A percentile compares a stretch with the other conserved stretches of the same genome.
phyloP scores from a whole-genome alignment of 2,888 invertebrate species.

The Apomyelois bistriatella region DNA sequence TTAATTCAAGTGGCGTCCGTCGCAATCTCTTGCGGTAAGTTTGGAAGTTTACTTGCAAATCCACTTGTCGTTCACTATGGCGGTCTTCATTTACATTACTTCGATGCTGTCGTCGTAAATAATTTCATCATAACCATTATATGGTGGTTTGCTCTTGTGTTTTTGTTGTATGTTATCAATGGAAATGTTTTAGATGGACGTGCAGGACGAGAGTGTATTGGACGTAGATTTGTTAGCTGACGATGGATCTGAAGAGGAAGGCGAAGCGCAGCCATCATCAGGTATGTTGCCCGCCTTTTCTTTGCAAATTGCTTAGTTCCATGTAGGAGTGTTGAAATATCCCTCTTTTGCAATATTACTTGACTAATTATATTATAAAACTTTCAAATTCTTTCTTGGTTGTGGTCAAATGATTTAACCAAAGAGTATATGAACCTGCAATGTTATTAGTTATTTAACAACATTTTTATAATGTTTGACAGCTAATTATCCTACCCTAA shows the following conservation, averaged over 20 bases:
- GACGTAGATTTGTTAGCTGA: slow-evolving; percentile 87
- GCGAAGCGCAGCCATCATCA: slow-evolving; percentile 81
- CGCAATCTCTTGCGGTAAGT: slow-evolving; percentile 73
- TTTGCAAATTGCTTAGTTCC: not conserved
- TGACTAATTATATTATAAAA: too few relatives aligned
- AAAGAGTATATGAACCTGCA: too few relatives aligned
- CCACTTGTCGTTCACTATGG: slow-evolving; percentile 76
- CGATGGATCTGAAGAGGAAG: slow-evolving; percentile 87
- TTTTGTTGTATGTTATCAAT: slow-evolving; percentile 16
- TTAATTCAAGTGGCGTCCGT: slow-evolving; percentile 57
- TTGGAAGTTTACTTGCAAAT: slow-evolving; percentile 49
- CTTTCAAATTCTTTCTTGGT: too few relatives aligned
- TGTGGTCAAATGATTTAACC: too few relatives aligned
- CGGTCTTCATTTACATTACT: slow-evolving; percentile 62
- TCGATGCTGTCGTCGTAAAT: slow-evolving; percentile 41
- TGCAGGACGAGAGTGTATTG: slow-evolving; percentile 71
- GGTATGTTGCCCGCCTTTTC: slow-evolving; percentile 39
- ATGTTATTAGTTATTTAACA: too few relatives aligned
- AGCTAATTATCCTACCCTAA: too few relatives aligned
- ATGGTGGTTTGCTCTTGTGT: slow-evolving; percentile 15
- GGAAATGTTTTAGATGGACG: slow-evolving; percentile 67
- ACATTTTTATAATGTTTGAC: too few relatives aligned
- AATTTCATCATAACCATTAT: slow-evolving; percentile 42
- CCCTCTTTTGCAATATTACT: too few relatives aligned
- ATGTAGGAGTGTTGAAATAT: not conserved